Evolutionary conservation across 2,113 vertebrate genomes (phyloP), one percentile per base, ranked within the genome.

Genomic region (Poeciliopsis occidentalis): DNA sequence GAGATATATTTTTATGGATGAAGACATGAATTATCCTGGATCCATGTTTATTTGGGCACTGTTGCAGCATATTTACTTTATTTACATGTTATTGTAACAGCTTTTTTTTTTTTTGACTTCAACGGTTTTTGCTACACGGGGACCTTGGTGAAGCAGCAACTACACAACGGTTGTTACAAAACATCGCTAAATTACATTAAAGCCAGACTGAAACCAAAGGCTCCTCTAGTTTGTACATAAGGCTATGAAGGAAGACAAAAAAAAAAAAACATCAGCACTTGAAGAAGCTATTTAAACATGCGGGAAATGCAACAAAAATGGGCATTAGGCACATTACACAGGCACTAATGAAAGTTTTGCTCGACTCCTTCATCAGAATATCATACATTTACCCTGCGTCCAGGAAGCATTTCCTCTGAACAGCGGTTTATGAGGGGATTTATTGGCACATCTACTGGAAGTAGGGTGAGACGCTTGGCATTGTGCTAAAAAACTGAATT

Each of bases 211-310:
- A 89, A 89, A 88, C 81, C 54, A 86, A 92, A 92, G 85, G 86
- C 87, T 90, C 80, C 86, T 92, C 89, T 68, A 57, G 84, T 94
- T 94, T 95, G 90, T 95, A 96, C 93, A 93, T 85, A 93, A 95
- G 92, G 94, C 93, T 93, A 93, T 85, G 93, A 89, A 93, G 91
- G 95, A 94, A 97, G 94, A 94, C 91, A 86, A 85, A 91, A 92
- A 86, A 85, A 91, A 92, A 27, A 69, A 89, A 82, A 78, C 3
- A 67, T 27, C 17, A 4, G 24, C 17, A 19, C 30, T 24, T n/a
- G 24, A 60, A 72, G 69, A 80, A 62, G 3, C 70, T 29, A 72
- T 31, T 30, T 26, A 32, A 37, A 78, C 44, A 39, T 62, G 66
- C 29, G 57, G 67, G 31, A 51, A 51, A 77, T 65, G 66, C 47